Conservation (phyloP, 1,140 invertebrate genomes). For the Leptinotarsa texana region DNA sequence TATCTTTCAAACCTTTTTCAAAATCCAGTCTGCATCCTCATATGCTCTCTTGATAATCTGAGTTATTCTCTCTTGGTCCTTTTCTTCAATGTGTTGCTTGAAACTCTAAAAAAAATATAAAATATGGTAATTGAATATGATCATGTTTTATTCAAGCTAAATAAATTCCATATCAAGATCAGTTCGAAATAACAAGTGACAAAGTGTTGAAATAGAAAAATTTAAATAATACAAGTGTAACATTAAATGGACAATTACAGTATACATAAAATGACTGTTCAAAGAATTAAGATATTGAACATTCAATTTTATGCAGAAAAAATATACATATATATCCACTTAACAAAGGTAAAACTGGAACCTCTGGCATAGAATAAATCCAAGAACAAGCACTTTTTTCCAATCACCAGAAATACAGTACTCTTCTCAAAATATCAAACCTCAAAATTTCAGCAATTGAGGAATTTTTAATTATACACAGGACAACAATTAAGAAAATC, state of each 20-base stretch:
- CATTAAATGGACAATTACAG: not conserved
- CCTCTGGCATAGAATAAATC: too few species aligned
- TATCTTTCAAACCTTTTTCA: constrained; percentile 69
- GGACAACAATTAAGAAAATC: too few species aligned
- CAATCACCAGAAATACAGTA: too few species aligned
- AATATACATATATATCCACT: too few species aligned
- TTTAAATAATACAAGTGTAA: not conserved
- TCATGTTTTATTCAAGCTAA: too few species aligned
- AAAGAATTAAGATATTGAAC: too few species aligned
- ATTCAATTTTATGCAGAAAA: too few species aligned
- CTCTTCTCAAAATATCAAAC: too few species aligned
- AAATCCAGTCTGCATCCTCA: constrained; percentile 77
- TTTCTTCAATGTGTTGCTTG: constrained; percentile 75
- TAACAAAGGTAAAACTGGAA: too few species aligned
- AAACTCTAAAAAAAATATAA: constrained; percentile 65
- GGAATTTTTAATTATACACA: too few species aligned
- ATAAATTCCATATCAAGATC: not conserved
- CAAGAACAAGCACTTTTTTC: too few species aligned
- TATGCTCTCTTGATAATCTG: constrained; percentile 76
- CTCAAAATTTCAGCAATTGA: too few species aligned
- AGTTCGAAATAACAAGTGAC: not conserved
- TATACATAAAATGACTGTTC: not conserved
- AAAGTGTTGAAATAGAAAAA: not conserved
- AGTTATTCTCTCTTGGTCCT: constrained; percentile 72
- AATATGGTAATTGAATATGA: not conserved